Percentiles rank a stretch among this genome's conserved stretches.
These are phyloP conservation scores for Nysson spinosus DNA, from an alignment of 2,888 invertebrate genomes.

Conservation along the genomic window DNA sequence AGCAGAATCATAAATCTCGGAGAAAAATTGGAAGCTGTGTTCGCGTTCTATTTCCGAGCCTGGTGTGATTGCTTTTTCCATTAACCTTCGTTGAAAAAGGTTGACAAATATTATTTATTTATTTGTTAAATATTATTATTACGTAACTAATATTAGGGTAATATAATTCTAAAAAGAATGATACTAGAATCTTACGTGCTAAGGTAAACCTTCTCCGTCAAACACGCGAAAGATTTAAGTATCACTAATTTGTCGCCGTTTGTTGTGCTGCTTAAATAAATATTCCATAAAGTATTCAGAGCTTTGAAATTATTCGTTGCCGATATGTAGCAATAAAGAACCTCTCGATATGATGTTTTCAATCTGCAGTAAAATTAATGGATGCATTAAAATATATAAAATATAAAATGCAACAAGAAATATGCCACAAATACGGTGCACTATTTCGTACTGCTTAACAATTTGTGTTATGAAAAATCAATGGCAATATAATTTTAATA, in stretches of 20 bases:
- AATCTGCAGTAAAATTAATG: slow-evolving; percentile 78
- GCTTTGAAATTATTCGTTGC: slow-evolving; percentile 82
- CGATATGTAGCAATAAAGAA: slow-evolving; percentile 87
- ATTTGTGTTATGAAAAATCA: no score
- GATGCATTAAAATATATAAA: slow-evolving; percentile 9
- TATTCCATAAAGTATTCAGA: slow-evolving; percentile 83
- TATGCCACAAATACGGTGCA: no score
- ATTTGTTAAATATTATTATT: no score
- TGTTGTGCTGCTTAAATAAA: slow-evolving; percentile 82
- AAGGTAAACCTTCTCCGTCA: slow-evolving; percentile 80
- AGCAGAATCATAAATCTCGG: slow-evolving; percentile 81
- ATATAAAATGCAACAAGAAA: no score
- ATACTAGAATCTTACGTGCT: slow-evolving; percentile 67
- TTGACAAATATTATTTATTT: no score
- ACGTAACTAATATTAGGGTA: no score
- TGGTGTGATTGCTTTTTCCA: slow-evolving; percentile 83
- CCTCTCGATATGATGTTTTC: slow-evolving; percentile 84
- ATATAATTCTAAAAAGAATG: not conserved
- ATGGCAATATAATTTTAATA: no score
- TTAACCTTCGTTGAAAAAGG: slow-evolving; percentile 77
- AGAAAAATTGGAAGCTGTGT: slow-evolving; percentile 83
- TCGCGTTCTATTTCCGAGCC: slow-evolving; percentile 83
- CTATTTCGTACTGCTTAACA: no score
- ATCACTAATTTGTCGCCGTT: slow-evolving; percentile 84
- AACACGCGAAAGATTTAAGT: slow-evolving; percentile 84